Conservation (phyloP, 2,797 vertebrate genomes). For the Allobates femoralis region DNA sequence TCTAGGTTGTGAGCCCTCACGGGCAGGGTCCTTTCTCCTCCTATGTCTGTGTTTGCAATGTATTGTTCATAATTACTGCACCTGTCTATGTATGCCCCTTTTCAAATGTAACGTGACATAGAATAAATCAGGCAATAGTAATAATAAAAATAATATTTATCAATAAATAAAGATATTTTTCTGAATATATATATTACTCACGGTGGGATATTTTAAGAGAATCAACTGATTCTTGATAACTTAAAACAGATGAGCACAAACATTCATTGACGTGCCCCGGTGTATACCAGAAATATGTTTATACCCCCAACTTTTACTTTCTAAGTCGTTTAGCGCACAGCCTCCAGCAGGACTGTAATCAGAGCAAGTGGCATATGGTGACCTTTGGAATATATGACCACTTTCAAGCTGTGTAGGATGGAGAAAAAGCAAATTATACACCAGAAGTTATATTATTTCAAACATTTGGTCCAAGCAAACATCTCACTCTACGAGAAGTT, state of each 20-base stretch:
- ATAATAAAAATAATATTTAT: too few species aligned
- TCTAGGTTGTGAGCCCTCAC: too few species aligned
- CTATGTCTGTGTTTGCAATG: too few species aligned
- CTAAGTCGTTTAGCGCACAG: neutral
- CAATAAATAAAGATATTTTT: neutral
- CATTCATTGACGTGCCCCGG: neutral
- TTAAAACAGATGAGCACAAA: neutral
- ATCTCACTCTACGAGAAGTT: neutral
- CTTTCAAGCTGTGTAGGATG: neutral
- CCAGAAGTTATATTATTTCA: conserved; percentile 14
- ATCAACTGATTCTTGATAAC: neutral
- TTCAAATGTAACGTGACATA: too few species aligned
- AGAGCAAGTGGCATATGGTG: conserved; percentile 18
- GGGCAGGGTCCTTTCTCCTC: too few species aligned
- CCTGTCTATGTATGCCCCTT: too few species aligned
- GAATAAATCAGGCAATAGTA: too few species aligned
- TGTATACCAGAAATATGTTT: neutral
- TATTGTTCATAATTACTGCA: too few species aligned
- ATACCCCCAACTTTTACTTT: neutral
- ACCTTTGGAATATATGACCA: conserved; percentile 11
- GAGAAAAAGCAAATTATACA: conserved; percentile 22
- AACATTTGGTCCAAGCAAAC: conserved; percentile 39
- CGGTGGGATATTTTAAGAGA: neutral
- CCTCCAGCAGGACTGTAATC: neutral
- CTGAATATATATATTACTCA: neutral